Evolutionary conservation across 1,140 invertebrate species (phyloP).

Genomic region (Plodia interpunctella): DNA sequence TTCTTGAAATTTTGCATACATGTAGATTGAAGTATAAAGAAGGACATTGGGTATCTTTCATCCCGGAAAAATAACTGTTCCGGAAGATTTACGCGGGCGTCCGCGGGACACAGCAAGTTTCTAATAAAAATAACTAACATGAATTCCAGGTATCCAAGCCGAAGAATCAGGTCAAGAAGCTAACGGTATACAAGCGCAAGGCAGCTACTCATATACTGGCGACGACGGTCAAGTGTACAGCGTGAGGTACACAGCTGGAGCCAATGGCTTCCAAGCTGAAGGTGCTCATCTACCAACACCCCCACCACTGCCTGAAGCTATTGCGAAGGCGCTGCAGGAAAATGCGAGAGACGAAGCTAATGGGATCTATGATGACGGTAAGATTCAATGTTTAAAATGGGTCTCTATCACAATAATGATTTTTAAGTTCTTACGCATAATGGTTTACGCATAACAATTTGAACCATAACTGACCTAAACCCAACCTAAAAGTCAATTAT

Average conservation of each 20-base stretch:
- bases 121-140: neutral
- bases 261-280: constrained; percentile 77
- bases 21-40: no score
- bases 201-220: constrained; percentile 80
- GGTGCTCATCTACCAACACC: constrained; percentile 82
- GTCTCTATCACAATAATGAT: no score
- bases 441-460: no score
- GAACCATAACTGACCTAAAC: no score
- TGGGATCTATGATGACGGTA: constrained; percentile 66
- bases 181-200: constrained; percentile 79
- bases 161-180: constrained; percentile 58
- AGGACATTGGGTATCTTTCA: no score
- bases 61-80: no score
- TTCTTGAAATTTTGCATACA: no score
- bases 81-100: no score
- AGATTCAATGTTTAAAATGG: constrained; percentile 9
- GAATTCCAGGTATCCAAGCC: constrained; percentile 56
- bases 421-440: no score
- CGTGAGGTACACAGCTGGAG: constrained; percentile 79
- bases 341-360: constrained; percentile 68
- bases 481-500: no score
- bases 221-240: constrained; percentile 80
- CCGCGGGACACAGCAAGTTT: no score
- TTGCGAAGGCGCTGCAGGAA: constrained; percentile 78
- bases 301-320: constrained; percentile 81